phyloP scores from a whole-genome alignment of 2,888 invertebrate genomes.

The Synanthedon tipuliformis region DNA sequence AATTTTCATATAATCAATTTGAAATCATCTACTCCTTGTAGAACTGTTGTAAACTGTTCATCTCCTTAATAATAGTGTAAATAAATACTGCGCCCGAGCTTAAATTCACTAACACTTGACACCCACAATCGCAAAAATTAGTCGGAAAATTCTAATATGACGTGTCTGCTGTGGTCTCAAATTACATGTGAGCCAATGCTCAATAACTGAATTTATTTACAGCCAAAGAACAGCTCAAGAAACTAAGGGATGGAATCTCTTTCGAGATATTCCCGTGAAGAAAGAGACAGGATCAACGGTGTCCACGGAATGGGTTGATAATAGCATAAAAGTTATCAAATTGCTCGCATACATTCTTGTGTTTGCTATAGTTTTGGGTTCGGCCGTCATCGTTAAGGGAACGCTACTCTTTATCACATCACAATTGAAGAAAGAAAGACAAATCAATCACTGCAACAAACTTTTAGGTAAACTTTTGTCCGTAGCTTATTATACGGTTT shows the following conservation, averaged over 20 bases:
- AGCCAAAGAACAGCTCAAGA: slow-evolving; percentile 68
- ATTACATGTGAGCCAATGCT: no score
- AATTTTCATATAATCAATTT: no score
- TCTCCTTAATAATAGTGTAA: no score
- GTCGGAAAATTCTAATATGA: no score
- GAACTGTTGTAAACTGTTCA: no score
- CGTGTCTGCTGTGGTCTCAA: no score
- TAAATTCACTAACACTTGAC: no score
- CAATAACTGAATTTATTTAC: slow-evolving; percentile 8
- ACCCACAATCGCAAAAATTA: neutral
- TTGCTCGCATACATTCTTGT: slow-evolving; percentile 76
- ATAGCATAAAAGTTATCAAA: slow-evolving; percentile 74
- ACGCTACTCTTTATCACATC: slow-evolving; percentile 80
- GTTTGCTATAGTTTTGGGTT: slow-evolving; percentile 74
- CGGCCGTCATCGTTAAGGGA: slow-evolving; percentile 80
- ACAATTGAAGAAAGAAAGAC: slow-evolving; percentile 69
- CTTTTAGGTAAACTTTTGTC: slow-evolving; percentile 28
- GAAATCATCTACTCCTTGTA: no score
- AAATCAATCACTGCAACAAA: slow-evolving; percentile 72
- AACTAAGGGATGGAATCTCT: slow-evolving; percentile 81
- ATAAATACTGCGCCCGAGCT: no score
- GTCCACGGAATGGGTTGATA: slow-evolving; percentile 71
- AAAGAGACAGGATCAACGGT: slow-evolving; percentile 77
- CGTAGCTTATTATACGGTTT: no score
- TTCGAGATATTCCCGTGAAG: slow-evolving; percentile 78